Base-by-base conservation (phyloP, 2,888 invertebrate species). In the Herminia tarsipennalis region DNA sequence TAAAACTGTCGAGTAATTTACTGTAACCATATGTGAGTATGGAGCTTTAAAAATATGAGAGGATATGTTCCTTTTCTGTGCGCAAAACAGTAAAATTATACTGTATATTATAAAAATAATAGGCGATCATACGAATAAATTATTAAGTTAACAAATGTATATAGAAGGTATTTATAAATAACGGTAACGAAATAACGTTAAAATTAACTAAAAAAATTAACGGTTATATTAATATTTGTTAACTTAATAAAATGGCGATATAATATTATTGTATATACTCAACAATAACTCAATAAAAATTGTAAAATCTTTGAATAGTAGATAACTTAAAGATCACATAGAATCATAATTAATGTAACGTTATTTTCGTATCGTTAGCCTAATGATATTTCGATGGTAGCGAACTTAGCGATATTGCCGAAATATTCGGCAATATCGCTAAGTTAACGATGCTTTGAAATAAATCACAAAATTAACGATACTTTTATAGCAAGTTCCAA, bases 161-260 rank as follows among this genome's bases (percentile, higher is more conserved):
- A 1, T 12, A 20, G 5, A 13, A 30, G 3, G 33, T 14, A 9
- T 20, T 4, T 18, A 18, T 12, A 8, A 33, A 34, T 28, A 42
- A 29, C 36, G 12, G 14, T 29, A 35, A 29, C 12, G 22, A 18
- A 35, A 43, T 30, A 43, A 42, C 28, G 22, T 22, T 43, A 10
- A 13, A 22, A 18, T 14, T 25, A 28, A 18, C 20, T 10, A 17
- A 37, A 37, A 43, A 18, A 43, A 43, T 14, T 10, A 41, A 21
- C 13, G 4, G 28, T 20, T 28, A 34, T 13, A 35, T 10, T 14
- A 24, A 24, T 9, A 36, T 13, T 36, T 43, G 43, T 37, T 43
- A 36, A 43, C 43, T 30, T 32, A 43, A 37, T 43, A 43, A 43
- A 2, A 25, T 13, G 40, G 39, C 48, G 47, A 51, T 16, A 28